These are phyloP conservation scores for Setipinna tenuifilis DNA, from an alignment of 2,797 vertebrate genomes.

Conservation along the genomic window DNA sequence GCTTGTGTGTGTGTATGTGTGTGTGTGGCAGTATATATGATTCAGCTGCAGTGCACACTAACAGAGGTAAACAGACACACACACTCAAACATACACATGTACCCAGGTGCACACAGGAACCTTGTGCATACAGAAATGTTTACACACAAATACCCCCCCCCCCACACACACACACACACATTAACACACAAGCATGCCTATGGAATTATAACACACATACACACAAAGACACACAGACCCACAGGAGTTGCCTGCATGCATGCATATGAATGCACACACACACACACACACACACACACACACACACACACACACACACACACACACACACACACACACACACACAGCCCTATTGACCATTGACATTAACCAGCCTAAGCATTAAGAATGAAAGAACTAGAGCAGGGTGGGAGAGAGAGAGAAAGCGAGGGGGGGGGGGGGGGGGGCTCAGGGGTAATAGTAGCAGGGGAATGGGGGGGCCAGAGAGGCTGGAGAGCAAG, in stretches of 20 bases:
- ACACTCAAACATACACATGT: slow-evolving; percentile 1
- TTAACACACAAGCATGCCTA: neutral
- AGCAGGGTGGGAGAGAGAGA: slow-evolving; percentile 26
- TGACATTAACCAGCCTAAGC: slow-evolving; percentile 40
- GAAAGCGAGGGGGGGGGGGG: slow-evolving; percentile 42
- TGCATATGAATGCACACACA: slow-evolving; percentile 43
- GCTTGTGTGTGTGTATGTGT: slow-evolving; percentile 12
- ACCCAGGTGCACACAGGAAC: slow-evolving; percentile 29
- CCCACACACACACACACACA: slow-evolving; percentile 31
- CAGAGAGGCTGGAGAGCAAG: no score
- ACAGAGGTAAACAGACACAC: slow-evolving; percentile 37
- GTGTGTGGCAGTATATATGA: neutral
- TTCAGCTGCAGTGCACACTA: slow-evolving; percentile 33
- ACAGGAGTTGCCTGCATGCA: slow-evolving; percentile 5
- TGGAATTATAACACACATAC: neutral
- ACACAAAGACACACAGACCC: neutral
- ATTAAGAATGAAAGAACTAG: slow-evolving; percentile 19
- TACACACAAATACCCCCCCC: neutral
- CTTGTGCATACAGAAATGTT: neutral
- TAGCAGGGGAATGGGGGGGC: no score
- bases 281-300: slow-evolving; percentile 61
- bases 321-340: slow-evolving; percentile 62
- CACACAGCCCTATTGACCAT: slow-evolving; percentile 60
- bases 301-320: slow-evolving; percentile 59
- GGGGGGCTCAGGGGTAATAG: no score